A percentile compares a stretch with the other conserved stretches of the same genome.
Conservation (phyloP, 2,113 vertebrate genomes). For the Dryoscopus gambensis region DNA sequence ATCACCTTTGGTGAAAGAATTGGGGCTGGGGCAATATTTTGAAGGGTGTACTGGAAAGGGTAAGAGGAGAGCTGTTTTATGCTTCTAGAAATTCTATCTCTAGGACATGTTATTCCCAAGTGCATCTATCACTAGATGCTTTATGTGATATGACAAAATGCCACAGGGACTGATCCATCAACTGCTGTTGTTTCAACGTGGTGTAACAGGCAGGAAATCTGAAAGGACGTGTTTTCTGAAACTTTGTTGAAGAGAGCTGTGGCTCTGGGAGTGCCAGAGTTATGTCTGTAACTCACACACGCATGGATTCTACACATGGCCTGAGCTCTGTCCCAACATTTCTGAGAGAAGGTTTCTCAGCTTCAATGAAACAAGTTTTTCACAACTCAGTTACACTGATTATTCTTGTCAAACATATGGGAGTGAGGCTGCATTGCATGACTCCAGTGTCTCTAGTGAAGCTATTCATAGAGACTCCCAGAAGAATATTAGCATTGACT, state of each 20-base stretch:
- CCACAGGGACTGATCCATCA: conserved; percentile 20
- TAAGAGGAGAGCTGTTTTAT: background rate
- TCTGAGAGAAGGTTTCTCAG: background rate
- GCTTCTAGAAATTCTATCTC: background rate
- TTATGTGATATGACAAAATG: conserved; percentile 48
- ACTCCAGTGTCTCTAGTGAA: background rate
- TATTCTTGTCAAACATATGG: background rate
- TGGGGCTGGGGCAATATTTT: background rate
- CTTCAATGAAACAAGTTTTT: background rate
- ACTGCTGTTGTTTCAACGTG: background rate
- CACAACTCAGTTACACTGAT: background rate
- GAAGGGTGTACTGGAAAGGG: background rate
- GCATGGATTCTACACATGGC: background rate
- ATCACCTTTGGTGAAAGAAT: background rate
- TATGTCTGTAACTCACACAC: background rate
- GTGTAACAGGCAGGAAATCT: background rate
- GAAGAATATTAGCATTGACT: background rate
- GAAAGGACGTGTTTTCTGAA: background rate
- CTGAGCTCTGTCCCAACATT: background rate
- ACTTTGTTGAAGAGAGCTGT: background rate
- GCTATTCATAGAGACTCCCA: background rate
- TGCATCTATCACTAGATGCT: conserved; percentile 22
- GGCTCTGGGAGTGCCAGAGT: background rate
- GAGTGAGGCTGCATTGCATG: background rate
- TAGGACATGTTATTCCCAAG: conserved; percentile 20